Base-by-base conservation (phyloP, 2,888 invertebrate genomes). In the Hypselothyrea guttata region DNA sequence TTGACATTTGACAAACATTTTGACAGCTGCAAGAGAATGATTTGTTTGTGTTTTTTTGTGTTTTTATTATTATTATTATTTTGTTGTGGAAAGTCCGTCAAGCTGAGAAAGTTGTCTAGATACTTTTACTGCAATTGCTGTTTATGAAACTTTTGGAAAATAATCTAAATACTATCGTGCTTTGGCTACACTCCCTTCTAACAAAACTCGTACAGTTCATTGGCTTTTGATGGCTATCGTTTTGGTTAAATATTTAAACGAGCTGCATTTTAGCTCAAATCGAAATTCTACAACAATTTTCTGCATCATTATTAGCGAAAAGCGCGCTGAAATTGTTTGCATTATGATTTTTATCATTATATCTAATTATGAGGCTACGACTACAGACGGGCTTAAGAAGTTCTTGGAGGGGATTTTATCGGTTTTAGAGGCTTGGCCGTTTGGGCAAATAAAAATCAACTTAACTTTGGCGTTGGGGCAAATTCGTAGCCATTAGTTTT, bases 341-440 rank as follows among this genome's bases (percentile, higher is more conserved):
- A 72, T 68, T 79, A 78, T 68, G 79, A 75, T 79, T 57, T 76
- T 85, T 79, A 79, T 79, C 79, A 84, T 79, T 62, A 84, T 51
- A 79, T 83, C 85, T 79, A 79, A 84, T 84, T 79, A 84, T 73
- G 70, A 68, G 64, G 45, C 22, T 22, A 22, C 22, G 2, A 22
- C 22, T 5, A 22, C 22, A 22, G n/a, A n/a, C n/a, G n/a, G n/a
- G n/a, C n/a, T n/a, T n/a, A n/a, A 22, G n/a, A n/a, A 13, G 22
- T 37, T 40, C 28, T n/a, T n/a, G n/a, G n/a, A n/a, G n/a, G n/a
- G n/a, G n/a, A 45, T 57, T 62, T 5, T 22, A 22, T 22, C 22
- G 22, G 22, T 22, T 22, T 62, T 63, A 70, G 57, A 59, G 83
- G 77, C 82, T 77, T 77, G 77, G 82, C 77, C 48, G 45, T 54